Evolutionary conservation across 2,888 invertebrate genomes (phyloP).

Genomic region (Prostheceraeus crozeri): DNA sequence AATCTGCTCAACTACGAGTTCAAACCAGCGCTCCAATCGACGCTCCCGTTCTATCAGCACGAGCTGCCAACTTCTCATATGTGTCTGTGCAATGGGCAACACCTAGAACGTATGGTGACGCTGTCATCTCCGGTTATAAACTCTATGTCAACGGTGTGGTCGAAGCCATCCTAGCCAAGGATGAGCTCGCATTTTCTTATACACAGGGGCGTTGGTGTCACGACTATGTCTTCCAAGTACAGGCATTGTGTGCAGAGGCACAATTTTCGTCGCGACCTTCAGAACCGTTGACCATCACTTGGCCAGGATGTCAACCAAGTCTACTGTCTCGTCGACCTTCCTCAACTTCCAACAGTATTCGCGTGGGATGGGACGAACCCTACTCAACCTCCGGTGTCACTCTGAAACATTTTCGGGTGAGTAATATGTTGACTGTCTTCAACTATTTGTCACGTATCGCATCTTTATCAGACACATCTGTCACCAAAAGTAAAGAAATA

Average conservation of each 20-base stretch:
- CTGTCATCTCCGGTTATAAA: constrained; percentile 54
- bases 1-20: constrained; percentile 51
- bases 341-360: constrained; percentile 48
- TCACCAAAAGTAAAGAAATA: no score
- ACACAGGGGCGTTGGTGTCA: constrained; percentile 55
- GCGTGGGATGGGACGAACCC: constrained; percentile 53
- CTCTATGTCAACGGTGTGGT: constrained; percentile 56
- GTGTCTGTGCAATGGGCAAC: constrained; percentile 56
- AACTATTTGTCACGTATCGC: no score
- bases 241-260: constrained; percentile 53
- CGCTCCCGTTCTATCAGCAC: constrained; percentile 50
- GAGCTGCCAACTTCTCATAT: constrained; percentile 57
- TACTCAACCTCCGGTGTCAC: constrained; percentile 52
- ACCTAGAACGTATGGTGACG: constrained; percentile 54
- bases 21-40: constrained; percentile 56
- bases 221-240: constrained; percentile 54
- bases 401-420: constrained; percentile 55
- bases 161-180: constrained; percentile 48
- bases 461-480: no score
- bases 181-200: constrained; percentile 52
- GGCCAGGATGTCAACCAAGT: constrained; percentile 54
- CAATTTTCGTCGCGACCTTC: constrained; percentile 52
- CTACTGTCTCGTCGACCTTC: constrained; percentile 47
- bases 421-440: constrained; percentile 34
- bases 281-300: constrained; percentile 53